phyloP scores from a whole-genome alignment of 1,140 invertebrate genomes.

The Eufriesea mexicana region DNA sequence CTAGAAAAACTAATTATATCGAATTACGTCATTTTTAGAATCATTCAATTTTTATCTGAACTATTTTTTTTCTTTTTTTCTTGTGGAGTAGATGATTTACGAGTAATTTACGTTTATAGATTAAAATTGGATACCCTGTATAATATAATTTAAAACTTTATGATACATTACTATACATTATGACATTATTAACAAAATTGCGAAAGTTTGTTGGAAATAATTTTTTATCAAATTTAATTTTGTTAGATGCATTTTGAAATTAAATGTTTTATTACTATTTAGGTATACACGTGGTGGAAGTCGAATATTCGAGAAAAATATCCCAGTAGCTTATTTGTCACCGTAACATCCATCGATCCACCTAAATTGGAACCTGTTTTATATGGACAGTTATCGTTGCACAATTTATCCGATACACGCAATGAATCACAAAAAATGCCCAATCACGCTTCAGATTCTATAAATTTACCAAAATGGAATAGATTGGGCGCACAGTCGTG shows the following conservation, averaged over 20 bases:
- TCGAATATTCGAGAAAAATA: slow-evolving; percentile 72
- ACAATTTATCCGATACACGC: slow-evolving; percentile 60
- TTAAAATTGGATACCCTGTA: not conserved
- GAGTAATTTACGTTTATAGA: too few species aligned
- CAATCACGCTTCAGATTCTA: slow-evolving; percentile 52
- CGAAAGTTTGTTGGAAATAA: too few species aligned
- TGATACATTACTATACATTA: too few species aligned
- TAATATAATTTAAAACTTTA: too few species aligned
- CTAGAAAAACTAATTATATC: too few species aligned
- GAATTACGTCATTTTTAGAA: too few species aligned
- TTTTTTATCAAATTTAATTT: not conserved
- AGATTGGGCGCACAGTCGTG: slow-evolving; percentile 84
- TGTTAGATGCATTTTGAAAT: not conserved
- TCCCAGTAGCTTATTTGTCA: slow-evolving; percentile 77
- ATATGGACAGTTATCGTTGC: slow-evolving; percentile 72
- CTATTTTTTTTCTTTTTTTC: too few species aligned
- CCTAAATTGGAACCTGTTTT: slow-evolving; percentile 76
- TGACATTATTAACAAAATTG: too few species aligned
- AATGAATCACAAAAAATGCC: slow-evolving; percentile 51
- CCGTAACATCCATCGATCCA: slow-evolving; percentile 69
- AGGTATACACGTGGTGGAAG: slow-evolving; percentile 80
- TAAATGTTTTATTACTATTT: not conserved
- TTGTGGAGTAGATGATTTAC: too few species aligned
- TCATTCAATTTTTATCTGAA: too few species aligned
- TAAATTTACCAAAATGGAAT: slow-evolving; percentile 81